Evolutionary conservation across 1,140 invertebrate species (phyloP).

Genomic region (Nylanderia fulva): DNA sequence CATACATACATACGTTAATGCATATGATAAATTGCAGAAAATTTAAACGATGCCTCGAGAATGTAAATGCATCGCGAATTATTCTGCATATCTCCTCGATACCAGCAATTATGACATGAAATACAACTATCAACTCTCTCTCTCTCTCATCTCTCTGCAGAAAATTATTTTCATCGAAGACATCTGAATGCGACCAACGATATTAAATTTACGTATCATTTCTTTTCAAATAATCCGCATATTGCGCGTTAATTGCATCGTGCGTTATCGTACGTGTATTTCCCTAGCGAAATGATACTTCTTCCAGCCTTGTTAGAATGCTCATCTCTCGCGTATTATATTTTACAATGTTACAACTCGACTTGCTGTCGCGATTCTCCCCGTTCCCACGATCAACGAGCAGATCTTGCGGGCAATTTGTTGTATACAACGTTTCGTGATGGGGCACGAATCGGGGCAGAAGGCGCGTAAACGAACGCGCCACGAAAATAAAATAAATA

Average conservation of each 20-base stretch:
- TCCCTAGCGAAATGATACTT: background rate
- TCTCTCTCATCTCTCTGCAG: background rate
- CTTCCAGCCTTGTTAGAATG: background rate
- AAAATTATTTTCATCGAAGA: slow-evolving; percentile 15
- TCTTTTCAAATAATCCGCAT: background rate
- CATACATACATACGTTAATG: background rate
- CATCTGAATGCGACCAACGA: background rate
- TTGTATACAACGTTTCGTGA: slow-evolving; percentile 27
- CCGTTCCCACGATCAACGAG: slow-evolving; percentile 32
- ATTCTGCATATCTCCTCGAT: background rate
- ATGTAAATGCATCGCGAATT: background rate
- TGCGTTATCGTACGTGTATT: background rate
- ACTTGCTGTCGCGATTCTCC: slow-evolving; percentile 1
- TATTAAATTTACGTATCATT: background rate
- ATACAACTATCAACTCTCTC: background rate
- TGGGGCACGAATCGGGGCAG: background rate
- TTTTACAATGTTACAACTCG: slow-evolving; percentile 26
- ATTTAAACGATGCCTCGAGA: slow-evolving; percentile 1
- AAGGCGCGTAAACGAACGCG: slow-evolving; percentile 15
- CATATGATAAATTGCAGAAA: background rate
- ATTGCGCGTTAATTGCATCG: background rate
- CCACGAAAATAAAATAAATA: slow-evolving; percentile 45
- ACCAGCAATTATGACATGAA: background rate
- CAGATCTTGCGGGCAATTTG: slow-evolving; percentile 27
- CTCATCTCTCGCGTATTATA: background rate